Conservation (phyloP, 2,888 invertebrate genomes). For the Cylindroiulus punctatus region DNA sequence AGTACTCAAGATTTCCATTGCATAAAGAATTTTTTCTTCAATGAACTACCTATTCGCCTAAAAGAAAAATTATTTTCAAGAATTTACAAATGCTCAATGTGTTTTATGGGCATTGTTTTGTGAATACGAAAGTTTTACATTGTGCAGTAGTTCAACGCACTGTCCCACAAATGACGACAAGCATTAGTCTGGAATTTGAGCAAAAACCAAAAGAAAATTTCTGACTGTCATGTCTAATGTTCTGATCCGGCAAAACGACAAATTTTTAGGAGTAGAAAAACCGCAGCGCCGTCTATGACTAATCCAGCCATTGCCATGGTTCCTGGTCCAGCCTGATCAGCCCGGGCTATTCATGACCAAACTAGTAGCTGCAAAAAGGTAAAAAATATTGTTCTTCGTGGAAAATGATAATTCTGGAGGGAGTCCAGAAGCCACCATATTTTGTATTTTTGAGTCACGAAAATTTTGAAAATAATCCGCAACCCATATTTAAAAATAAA, state of each 20-base stretch:
- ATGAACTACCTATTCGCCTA: too few species aligned
- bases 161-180: not conserved
- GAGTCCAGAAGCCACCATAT: not conserved
- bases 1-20: too few species aligned
- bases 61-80: too few species aligned
- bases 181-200: not conserved
- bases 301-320: too few species aligned
- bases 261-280: not conserved
- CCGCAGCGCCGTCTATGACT: not conserved
- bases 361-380: not conserved
- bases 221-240: not conserved
- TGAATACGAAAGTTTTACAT: too few species aligned
- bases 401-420: not conserved
- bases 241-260: not conserved
- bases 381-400: not conserved
- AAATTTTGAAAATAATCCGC: slow-evolving; percentile 12
- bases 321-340: too few species aligned
- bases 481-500: slow-evolving; percentile 13
- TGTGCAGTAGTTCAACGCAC: not conserved
- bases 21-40: too few species aligned
- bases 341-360: not conserved
- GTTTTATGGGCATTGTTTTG: too few species aligned
- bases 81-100: too few species aligned
- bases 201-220: not conserved
- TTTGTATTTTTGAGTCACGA: not conserved